Conservation (phyloP, 53 echinoderm and acorn worm genomes). For the Antedon mediterranea region DNA sequence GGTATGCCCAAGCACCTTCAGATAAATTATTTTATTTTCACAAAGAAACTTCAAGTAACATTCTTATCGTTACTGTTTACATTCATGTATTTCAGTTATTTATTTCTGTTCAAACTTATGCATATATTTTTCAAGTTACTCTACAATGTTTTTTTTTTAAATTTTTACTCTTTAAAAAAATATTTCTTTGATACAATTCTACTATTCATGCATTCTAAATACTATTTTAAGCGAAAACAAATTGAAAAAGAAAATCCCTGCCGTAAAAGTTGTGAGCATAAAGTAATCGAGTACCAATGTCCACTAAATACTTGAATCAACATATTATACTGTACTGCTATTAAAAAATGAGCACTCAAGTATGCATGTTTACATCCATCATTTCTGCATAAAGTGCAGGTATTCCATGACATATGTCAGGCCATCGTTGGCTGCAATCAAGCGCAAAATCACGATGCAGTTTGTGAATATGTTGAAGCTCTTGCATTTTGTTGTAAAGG, state of each 20-base stretch:
- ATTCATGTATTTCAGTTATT: too few relatives aligned
- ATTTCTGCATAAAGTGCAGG: conserved; percentile 94
- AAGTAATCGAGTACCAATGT: background rate
- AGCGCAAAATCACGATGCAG: conserved; percentile 92
- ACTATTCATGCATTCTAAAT: background rate
- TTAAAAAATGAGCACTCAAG: background rate
- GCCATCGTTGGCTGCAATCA: conserved; percentile 83
- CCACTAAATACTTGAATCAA: background rate
- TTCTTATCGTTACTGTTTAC: too few relatives aligned
- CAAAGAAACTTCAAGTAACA: too few relatives aligned
- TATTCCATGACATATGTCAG: conserved; percentile 65
- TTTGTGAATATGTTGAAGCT: conserved; percentile 62
- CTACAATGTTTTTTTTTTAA: too few relatives aligned
- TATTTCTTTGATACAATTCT: background rate
- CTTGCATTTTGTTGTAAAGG: conserved; percentile 65
- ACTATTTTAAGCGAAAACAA: background rate
- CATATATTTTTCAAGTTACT: too few relatives aligned
- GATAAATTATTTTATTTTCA: too few relatives aligned
- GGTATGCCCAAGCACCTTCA: too few relatives aligned
- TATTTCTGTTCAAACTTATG: too few relatives aligned
- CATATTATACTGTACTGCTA: background rate
- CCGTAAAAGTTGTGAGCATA: background rate
- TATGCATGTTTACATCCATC: conserved; percentile 74
- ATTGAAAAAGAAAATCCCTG: background rate
- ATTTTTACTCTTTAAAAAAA: background rate